phyloP scores from a whole-genome alignment of 1,140 invertebrate genomes.

The Apis florea region DNA sequence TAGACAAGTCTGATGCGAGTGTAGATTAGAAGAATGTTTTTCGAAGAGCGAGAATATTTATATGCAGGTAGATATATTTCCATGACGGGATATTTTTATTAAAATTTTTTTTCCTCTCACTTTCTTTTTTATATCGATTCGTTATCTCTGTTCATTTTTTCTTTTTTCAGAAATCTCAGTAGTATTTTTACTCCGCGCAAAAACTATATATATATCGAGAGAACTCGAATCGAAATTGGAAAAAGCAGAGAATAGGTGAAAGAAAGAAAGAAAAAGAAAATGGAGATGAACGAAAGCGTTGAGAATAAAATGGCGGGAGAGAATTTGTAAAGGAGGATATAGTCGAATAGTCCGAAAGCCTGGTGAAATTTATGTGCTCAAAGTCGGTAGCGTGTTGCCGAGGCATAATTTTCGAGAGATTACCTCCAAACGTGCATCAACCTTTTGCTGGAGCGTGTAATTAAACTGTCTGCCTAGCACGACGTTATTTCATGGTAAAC shows the following conservation, averaged over 20 bases:
- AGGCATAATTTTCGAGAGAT: constrained; percentile 44
- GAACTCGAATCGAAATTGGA: too few species aligned
- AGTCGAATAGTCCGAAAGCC: neutral
- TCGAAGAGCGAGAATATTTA: too few species aligned
- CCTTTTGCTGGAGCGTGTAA: constrained; percentile 50
- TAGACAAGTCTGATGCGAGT: neutral
- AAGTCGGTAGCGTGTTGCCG: constrained; percentile 33
- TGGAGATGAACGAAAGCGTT: constrained; percentile 1
- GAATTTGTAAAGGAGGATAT: neutral
- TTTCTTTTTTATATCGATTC: too few species aligned
- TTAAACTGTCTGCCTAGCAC: constrained; percentile 36
- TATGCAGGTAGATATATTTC: too few species aligned
- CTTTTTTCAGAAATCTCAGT: too few species aligned
- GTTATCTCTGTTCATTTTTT: too few species aligned
- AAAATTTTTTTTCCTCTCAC: too few species aligned
- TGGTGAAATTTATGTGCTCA: constrained; percentile 44
- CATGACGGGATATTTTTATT: too few species aligned
- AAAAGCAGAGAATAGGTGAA: neutral
- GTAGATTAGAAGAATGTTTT: too few species aligned
- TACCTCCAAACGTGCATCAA: constrained; percentile 47
- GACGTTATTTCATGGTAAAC: constrained; percentile 39
- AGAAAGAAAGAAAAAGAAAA: neutral
- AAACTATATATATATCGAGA: too few species aligned
- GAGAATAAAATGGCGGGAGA: neutral
- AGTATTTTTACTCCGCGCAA: too few species aligned